These are phyloP conservation scores for Gastrophysa polygoni DNA, from an alignment of 2,888 invertebrate genomes.

Conservation along the genomic window DNA sequence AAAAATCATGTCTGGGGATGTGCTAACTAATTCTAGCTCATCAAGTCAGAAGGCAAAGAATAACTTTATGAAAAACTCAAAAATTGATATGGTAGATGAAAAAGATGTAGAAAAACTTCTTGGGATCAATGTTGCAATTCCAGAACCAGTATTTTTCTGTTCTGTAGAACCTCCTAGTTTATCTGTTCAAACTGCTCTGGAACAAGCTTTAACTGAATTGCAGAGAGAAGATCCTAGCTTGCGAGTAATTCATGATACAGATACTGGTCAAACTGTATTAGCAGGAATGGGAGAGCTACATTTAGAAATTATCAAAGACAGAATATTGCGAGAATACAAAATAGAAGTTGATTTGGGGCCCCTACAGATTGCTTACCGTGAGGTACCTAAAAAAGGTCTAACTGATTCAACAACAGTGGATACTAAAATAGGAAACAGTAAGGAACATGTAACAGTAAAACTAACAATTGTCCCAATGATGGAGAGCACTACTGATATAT, in stretches of 20 bases:
- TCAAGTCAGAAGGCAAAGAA: conserved; percentile 66
- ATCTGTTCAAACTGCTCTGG: conserved; percentile 75
- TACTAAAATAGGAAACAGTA: conserved; percentile 67
- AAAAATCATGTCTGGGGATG: conserved; percentile 74
- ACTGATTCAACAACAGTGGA: conserved; percentile 63
- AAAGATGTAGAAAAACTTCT: conserved; percentile 55
- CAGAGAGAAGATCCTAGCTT: conserved; percentile 92
- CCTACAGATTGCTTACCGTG: conserved; percentile 90
- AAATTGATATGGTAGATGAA: conserved; percentile 36
- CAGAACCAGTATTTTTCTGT: conserved; percentile 96
- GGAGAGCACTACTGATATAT: conserved; percentile 48
- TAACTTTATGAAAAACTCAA: conserved; percentile 52
- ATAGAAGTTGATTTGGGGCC: conserved; percentile 89
- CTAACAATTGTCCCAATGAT: conserved; percentile 65
- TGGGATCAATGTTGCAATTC: conserved; percentile 70
- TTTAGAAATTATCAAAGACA: conserved; percentile 89
- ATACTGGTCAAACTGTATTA: conserved; percentile 86
- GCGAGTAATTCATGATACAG: conserved; percentile 73
- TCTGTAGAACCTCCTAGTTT: conserved; percentile 90
- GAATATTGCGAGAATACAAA: conserved; percentile 86
- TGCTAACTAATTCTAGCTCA: conserved; percentile 67
- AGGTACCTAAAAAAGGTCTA: conserved; percentile 64
- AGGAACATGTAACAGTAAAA: conserved; percentile 67
- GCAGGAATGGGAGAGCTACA: conserved; percentile 98
- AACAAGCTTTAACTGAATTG: conserved; percentile 79